Conservation (phyloP, 2,113 vertebrate genomes). For the Galeopterus variegatus region DNA sequence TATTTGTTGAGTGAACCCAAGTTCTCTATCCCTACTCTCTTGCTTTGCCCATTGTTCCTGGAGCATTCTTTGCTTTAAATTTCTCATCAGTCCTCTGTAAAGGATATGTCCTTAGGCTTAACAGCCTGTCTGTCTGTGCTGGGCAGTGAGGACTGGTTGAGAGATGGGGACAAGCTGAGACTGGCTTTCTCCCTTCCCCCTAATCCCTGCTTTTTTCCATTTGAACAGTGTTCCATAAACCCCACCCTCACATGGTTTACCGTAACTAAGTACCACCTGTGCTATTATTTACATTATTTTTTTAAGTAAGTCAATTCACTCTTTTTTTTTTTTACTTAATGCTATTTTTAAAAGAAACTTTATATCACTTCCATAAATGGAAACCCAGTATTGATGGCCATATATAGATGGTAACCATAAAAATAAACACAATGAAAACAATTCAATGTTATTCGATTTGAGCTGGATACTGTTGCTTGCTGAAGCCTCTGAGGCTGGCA, state of each 20-base stretch:
- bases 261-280: conserved; percentile 61
- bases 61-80: neutral
- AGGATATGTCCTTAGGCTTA: neutral
- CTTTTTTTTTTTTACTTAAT: conserved; percentile 35
- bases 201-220: conserved; percentile 64
- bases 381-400: conserved; percentile 42
- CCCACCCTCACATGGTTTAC: conserved; percentile 56
- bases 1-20: neutral
- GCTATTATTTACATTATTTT: conserved; percentile 64
- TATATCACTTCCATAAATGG: conserved; percentile 73
- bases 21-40: neutral
- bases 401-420: conserved; percentile 66
- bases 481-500: neutral
- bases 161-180: conserved; percentile 65
- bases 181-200: conserved; percentile 46
- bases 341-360: conserved; percentile 66
- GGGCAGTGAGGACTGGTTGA: neutral
- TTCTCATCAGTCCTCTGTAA: neutral
- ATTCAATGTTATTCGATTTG: neutral
- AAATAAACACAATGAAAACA: conserved; percentile 73
- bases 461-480: conserved; percentile 1
- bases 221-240: conserved; percentile 45
- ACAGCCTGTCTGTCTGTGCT: conserved; percentile 38
- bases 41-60: neutral
- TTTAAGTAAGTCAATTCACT: conserved; percentile 51